Evolutionary conservation across 2,113 vertebrate genomes (phyloP).

Genomic region (Corydoras sp.): DNA sequence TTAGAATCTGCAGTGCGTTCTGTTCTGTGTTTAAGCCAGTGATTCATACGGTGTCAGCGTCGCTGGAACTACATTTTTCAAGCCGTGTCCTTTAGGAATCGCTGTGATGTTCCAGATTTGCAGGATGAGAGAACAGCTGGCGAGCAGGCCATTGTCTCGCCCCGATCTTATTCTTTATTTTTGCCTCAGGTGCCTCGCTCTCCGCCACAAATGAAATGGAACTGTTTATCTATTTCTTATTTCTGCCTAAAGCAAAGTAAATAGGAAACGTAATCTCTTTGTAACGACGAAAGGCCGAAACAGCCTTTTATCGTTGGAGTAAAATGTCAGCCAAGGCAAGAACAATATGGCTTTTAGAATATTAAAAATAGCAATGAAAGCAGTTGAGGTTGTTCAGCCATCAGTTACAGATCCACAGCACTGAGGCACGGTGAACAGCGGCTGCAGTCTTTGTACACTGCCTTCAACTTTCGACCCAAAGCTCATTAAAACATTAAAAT

Average conservation of each 20-base stretch:
- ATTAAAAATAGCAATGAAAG: no score
- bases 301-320: no score
- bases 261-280: slow-evolving; percentile 7
- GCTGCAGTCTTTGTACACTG: no score
- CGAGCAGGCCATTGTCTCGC: slow-evolving; percentile 6
- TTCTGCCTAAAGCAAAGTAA: neutral
- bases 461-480: no score
- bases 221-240: neutral
- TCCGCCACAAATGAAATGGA: slow-evolving; percentile 4
- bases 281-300: neutral
- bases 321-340: no score
- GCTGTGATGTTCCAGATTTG: slow-evolving; percentile 7
- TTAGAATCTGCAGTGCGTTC: slow-evolving; percentile 17
- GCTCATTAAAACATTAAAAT: no score
- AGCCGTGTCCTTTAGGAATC: slow-evolving; percentile 24
- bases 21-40: slow-evolving; percentile 31
- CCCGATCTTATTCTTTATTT: slow-evolving; percentile 4
- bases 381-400: no score
- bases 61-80: slow-evolving; percentile 18
- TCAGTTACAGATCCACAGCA: no score
- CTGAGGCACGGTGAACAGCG: no score
- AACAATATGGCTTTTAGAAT: no score
- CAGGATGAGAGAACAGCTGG: slow-evolving; percentile 23
- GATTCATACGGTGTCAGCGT: slow-evolving; percentile 27
- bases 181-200: neutral